These are phyloP conservation scores for Ambastaia sidthimunki DNA, from an alignment of 2,797 vertebrate genomes.

Conservation along the genomic window DNA sequence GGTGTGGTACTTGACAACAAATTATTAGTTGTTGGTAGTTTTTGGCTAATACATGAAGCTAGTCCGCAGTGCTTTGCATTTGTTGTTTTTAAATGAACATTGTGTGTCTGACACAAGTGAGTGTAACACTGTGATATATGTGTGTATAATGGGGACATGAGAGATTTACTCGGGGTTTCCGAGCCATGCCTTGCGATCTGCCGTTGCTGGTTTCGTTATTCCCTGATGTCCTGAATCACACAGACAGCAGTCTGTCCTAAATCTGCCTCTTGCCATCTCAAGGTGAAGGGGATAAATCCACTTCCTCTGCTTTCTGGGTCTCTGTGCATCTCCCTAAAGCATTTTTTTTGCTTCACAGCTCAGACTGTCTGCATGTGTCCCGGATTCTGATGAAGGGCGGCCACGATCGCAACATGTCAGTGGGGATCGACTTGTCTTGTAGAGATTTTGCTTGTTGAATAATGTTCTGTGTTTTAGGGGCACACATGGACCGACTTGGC, in stretches of 20 bases:
- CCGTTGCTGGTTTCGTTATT: slow-evolving; percentile 47
- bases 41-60: background rate
- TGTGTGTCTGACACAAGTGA: background rate
- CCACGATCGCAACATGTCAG: background rate
- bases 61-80: background rate
- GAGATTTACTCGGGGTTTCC: slow-evolving; percentile 32
- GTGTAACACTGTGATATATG: background rate
- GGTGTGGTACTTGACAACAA: background rate
- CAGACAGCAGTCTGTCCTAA: slow-evolving; percentile 27
- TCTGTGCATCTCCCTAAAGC: background rate
- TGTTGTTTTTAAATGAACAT: background rate
- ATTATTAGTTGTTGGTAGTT: background rate
- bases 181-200: slow-evolving; percentile 6
- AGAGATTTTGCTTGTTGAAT: slow-evolving; percentile 27
- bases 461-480: slow-evolving; percentile 14
- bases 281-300: slow-evolving; percentile 60
- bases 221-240: slow-evolving; percentile 18
- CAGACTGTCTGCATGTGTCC: slow-evolving; percentile 9
- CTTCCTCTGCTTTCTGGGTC: slow-evolving; percentile 2
- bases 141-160: background rate
- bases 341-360: slow-evolving; percentile 29
- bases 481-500: background rate
- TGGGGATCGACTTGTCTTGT: slow-evolving; percentile 18
- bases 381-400: background rate
- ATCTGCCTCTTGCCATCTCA: slow-evolving; percentile 51